Conservation (phyloP, 2,797 vertebrate species). For the Pseudopleuronectes americanus region DNA sequence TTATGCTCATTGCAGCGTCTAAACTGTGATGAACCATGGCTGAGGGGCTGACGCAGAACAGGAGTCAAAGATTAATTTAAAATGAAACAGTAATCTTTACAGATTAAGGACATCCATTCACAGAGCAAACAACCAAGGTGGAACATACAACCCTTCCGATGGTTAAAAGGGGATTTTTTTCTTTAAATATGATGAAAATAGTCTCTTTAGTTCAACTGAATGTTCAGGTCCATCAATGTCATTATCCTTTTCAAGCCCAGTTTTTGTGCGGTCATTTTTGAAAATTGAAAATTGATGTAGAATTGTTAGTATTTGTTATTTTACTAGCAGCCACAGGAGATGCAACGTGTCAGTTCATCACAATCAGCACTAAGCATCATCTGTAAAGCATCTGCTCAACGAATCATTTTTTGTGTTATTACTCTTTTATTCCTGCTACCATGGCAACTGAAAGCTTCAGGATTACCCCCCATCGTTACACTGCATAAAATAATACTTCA, state of each 20-base stretch:
- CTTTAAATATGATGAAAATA: background rate
- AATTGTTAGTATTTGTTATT: too few relatives aligned
- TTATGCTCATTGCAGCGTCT: constrained; percentile 79
- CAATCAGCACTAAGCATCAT: background rate
- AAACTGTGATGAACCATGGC: constrained; percentile 81
- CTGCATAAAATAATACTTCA: too few relatives aligned
- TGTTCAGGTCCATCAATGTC: background rate
- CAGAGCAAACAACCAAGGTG: background rate
- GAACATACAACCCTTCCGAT: background rate
- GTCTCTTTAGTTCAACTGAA: background rate
- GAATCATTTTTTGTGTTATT: too few relatives aligned
- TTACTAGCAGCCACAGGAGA: background rate
- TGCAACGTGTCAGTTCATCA: background rate
- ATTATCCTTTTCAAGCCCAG: too few relatives aligned
- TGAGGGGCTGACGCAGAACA: constrained; percentile 58
- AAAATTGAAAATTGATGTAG: too few relatives aligned
- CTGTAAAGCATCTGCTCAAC: background rate
- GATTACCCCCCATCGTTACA: too few relatives aligned
- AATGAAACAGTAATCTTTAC: background rate
- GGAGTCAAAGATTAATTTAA: background rate
- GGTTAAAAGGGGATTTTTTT: background rate
- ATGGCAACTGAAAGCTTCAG: too few relatives aligned
- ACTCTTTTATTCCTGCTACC: background rate
- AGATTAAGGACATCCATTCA: background rate
- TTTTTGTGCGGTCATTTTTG: too few relatives aligned